phyloP scores from a whole-genome alignment of 2,113 vertebrate species.

The Strix uralensis region DNA sequence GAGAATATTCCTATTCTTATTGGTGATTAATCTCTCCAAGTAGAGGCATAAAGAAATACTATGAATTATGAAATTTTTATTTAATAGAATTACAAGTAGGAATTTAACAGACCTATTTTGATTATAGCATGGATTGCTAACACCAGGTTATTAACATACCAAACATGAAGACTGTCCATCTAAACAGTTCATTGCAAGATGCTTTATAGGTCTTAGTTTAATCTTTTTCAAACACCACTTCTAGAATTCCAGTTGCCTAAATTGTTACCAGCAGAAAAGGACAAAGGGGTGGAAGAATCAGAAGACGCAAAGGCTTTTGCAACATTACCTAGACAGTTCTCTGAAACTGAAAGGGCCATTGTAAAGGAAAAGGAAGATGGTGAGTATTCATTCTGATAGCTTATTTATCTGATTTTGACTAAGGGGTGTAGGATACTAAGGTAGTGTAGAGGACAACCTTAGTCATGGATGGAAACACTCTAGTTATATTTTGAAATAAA shows the following conservation, averaged over 20 bases:
- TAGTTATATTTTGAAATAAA: not conserved
- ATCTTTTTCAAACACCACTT: not conserved
- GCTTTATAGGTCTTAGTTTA: not conserved
- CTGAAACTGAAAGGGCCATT: not conserved
- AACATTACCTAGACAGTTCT: not conserved
- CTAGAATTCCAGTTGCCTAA: conserved; percentile 36
- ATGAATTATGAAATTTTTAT: not conserved
- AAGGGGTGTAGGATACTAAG: not conserved
- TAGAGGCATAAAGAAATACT: not conserved
- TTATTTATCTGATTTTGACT: not conserved
- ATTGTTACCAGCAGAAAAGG: not conserved
- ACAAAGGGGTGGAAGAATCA: not conserved
- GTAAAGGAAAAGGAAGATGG: conserved; percentile 15
- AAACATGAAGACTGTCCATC: not conserved
- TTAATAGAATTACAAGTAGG: not conserved
- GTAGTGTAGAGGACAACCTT: not conserved
- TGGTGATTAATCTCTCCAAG: not conserved
- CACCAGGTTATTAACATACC: not conserved
- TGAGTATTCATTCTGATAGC: not conserved
- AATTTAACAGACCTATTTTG: not conserved
- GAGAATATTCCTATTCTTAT: not conserved
- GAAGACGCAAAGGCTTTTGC: not conserved
- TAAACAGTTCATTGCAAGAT: not conserved
- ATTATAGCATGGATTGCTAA: not conserved
- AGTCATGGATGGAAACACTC: not conserved